These are phyloP conservation scores for Apotomis turbidana DNA, from an alignment of 2,888 invertebrate genomes.

Conservation along the genomic window DNA sequence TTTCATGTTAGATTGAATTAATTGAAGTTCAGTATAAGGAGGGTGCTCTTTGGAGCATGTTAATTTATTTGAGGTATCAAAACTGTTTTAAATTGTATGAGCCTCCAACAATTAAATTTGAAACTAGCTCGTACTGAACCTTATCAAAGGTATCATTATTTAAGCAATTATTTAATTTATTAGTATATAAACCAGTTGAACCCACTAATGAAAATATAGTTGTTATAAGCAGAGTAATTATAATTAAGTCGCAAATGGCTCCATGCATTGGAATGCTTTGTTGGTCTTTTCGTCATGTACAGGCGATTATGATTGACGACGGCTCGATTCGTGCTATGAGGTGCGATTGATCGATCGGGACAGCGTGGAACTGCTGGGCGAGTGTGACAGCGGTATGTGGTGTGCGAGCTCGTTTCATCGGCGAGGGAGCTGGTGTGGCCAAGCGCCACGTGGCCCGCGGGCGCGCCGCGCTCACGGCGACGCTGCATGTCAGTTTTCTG, in stretches of 20 bases:
- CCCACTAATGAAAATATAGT: conserved; percentile 13
- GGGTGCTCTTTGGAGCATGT: conserved; percentile 35
- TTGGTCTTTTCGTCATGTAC: not conserved
- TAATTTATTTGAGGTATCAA: conserved; percentile 31
- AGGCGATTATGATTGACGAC: not conserved
- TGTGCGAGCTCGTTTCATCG: not conserved
- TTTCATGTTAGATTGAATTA: conserved; percentile 31
- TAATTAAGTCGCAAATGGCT: conserved; percentile 6
- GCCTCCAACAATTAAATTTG: conserved; percentile 18
- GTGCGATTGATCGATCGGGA: not conserved
- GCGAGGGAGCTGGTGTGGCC: conserved; percentile 41
- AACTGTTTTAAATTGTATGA: conserved; percentile 26
- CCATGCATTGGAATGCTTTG: not conserved
- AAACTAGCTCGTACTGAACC: conserved; percentile 6
- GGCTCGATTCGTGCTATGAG: not conserved
- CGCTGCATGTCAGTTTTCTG: conserved; percentile 80
- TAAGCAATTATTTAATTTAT: conserved; percentile 2
- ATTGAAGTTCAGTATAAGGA: conserved; percentile 26
- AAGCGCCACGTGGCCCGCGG: conserved; percentile 57
- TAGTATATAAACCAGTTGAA: conserved; percentile 9
- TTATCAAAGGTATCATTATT: conserved; percentile 9
- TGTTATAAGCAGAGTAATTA: not conserved
- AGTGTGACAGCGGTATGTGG: not conserved
- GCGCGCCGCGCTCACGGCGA: conserved; percentile 67
- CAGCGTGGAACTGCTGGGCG: not conserved